Evolutionary conservation across 2,888 invertebrate genomes (phyloP).

Genomic region (Drosophila infuscata): DNA sequence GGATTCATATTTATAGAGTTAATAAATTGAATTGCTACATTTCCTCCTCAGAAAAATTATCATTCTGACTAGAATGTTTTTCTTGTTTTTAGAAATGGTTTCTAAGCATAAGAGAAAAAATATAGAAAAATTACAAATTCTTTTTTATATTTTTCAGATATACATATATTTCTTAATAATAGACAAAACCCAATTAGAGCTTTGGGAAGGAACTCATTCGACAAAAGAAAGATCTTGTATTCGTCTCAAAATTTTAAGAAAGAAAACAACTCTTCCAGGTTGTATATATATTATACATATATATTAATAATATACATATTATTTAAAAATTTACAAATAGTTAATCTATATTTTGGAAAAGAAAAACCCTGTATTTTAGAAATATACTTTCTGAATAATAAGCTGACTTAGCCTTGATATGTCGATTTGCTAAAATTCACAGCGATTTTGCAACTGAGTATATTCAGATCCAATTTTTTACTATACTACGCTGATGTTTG

Average conservation of each 20-base stretch:
- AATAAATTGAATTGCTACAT: neutral
- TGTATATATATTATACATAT: no score
- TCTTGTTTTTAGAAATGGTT: neutral
- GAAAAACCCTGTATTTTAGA: neutral
- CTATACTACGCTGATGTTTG: neutral
- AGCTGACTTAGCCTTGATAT: neutral
- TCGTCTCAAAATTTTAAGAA: neutral
- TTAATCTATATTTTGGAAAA: neutral
- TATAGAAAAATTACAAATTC: neutral
- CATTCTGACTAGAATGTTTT: neutral
- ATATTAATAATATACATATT: neutral
- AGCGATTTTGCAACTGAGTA: neutral
- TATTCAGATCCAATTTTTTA: neutral
- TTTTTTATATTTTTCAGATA: neutral
- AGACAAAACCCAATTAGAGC: neutral
- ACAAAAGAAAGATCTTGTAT: neutral
- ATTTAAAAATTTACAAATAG: accelerated
- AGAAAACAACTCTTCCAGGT: no score
- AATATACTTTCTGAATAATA: neutral
- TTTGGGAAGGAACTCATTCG: neutral
- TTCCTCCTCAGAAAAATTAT: neutral
- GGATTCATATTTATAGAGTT: neutral
- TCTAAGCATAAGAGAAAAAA: neutral
- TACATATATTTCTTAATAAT: neutral
- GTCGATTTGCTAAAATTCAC: neutral